Base-by-base conservation (phyloP, 2,888 invertebrate genomes). In the Agrochola lota region DNA sequence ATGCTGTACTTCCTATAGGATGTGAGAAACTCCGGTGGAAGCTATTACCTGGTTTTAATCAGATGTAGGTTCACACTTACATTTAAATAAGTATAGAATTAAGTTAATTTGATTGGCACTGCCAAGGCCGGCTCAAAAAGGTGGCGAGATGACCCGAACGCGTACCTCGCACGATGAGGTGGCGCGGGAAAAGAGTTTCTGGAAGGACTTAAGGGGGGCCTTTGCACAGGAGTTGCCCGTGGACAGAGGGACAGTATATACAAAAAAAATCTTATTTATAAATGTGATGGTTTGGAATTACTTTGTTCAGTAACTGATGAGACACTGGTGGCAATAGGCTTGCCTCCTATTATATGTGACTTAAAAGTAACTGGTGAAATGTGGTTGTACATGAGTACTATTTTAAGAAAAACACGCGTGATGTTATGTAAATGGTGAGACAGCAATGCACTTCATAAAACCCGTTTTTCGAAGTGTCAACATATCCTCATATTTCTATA, bases 401-500 rank as follows among this genome's bases (percentile, higher is more conserved):
- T 17, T 40, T 26, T 9, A 2, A 20, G 0, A 20, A 12, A 43
- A 67, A 23, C 23, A 23, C 15, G 15, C 15, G 5, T 7, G 0
- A 11, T 30, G 1, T 9, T 5, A 43, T 35, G 12, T n/a, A 17
- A 11, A 46, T 17, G 1, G 23, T 63, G 62, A 35, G 12, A 63
- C 23, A 40, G 11, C 15, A 7, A 71, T 23, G 1, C 12, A 35
- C 23, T 77, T 35, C 9, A 30, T 63, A 60, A 35, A 84, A 62
- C 55, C 11, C 15, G 55, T 62, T 70, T 59, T 71, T 30, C 12
- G 9, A 80, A 62, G 40, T 62, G 57, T 64, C 55, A 77, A 60
- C 43, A 55, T 59, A 59, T 77, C 67, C 70, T 52, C 35, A 20
- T 0, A 67, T 82, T 77, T 85, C 55, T 71, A 26, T 73, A 43